phyloP scores from a whole-genome alignment of 2,113 vertebrate genomes.

The Labeo catla region DNA sequence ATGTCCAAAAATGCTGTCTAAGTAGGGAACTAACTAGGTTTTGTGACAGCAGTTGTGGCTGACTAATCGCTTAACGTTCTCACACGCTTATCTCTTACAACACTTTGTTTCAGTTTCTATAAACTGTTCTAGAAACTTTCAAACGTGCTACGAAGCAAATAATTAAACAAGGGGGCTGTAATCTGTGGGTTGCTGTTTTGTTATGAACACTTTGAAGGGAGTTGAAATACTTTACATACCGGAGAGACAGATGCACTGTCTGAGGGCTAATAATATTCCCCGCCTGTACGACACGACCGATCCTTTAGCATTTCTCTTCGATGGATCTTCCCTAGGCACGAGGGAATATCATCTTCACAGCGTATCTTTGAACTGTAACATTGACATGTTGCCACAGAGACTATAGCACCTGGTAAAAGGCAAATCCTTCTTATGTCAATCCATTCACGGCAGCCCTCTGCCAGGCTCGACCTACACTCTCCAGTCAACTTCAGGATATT shows the following conservation, averaged over 20 bases:
- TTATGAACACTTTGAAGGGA: conserved; percentile 64
- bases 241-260: conserved; percentile 75
- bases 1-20: neutral
- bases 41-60: neutral
- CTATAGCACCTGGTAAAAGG: conserved; percentile 65
- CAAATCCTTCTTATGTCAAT: conserved; percentile 70
- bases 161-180: neutral
- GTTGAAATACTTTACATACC: conserved; percentile 80
- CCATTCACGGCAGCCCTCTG: conserved; percentile 71
- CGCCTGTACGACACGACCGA: conserved; percentile 71
- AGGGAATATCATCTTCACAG: conserved; percentile 54
- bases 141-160: neutral
- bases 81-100: neutral
- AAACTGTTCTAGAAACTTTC: neutral
- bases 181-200: conserved; percentile 37
- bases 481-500: conserved; percentile 61
- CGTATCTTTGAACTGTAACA: conserved; percentile 35
- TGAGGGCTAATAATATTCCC: conserved; percentile 79
- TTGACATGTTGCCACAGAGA: conserved; percentile 53
- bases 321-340: conserved; percentile 59
- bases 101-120: conserved; percentile 8
- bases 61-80: conserved; percentile 16
- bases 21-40: neutral
- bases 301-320: conserved; percentile 73
- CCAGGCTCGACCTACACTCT: conserved; percentile 70